Percentiles rank a stretch among this genome's conserved stretches.
Conservation (phyloP, 2,888 invertebrate genomes). For the Lissocephala sabroskyi region DNA sequence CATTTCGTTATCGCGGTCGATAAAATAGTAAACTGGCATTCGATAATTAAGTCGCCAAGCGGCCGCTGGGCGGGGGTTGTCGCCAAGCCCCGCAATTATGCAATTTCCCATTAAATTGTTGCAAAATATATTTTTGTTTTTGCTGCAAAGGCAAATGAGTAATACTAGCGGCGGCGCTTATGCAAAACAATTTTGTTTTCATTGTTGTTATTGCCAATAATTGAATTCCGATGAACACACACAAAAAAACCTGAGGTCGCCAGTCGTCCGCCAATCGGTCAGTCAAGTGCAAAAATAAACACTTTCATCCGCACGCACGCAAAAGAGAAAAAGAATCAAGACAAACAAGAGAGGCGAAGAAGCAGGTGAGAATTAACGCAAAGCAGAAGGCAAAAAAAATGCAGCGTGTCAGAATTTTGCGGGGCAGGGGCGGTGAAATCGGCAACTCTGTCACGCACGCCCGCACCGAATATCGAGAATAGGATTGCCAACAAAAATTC, state of each 20-base stretch:
- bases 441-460: not conserved
- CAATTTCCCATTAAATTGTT: constrained; percentile 27
- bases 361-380: not conserved
- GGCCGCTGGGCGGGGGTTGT: not conserved
- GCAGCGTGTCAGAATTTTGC: not conserved
- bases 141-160: constrained; percentile 10
- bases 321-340: too few species aligned
- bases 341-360: too few species aligned
- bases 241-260: too few species aligned
- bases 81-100: constrained; percentile 24
- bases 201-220: not conserved
- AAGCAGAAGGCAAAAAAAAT: not conserved
- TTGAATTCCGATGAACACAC: too few species aligned
- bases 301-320: too few species aligned
- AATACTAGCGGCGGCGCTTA: constrained; percentile 1
- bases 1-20: not conserved
- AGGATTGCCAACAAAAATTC: not conserved
- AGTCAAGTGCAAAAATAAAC: too few species aligned
- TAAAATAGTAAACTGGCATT: too few species aligned
- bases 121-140: constrained; percentile 18
- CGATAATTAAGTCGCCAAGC: too few species aligned
- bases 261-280: too few species aligned
- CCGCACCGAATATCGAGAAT: not conserved
- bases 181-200: not conserved
- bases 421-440: constrained; percentile 10